Evolutionary conservation across 1,140 invertebrate species (phyloP), one percentile per base, ranked within the genome.

Genomic region (Drosophila melanica): DNA sequence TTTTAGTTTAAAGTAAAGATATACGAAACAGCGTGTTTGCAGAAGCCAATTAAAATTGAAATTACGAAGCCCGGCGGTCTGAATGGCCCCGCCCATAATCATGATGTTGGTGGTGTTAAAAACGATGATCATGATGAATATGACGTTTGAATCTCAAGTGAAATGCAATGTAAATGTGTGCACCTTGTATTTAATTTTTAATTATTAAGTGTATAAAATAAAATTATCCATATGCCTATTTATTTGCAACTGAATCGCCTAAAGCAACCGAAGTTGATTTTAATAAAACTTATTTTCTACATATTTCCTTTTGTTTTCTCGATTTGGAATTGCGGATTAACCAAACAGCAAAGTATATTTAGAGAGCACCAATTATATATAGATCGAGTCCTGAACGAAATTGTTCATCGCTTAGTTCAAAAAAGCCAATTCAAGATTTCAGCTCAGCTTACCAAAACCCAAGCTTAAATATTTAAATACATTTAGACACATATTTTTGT

Each of bases 1-100:
- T 85, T 87, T 87, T 87, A 87, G 82, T 87, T 87, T 39, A 87
- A 87, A 81, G 79, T 87, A 68, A 81, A 89, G 54, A 89, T 87
- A 79, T 87, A 87, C 60, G 82, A 87, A 82, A 84, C 76, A 30
- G 73, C 81, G 84, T 47, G 79, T 75, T 76, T 87, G 76, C 84
- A 89, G 59, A 84, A 45, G 65, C 76, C 82, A 39, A 68, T 71
- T 79, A 79, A 50, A 69, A 89, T 87, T 63, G 35, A 77, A 47
- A 84, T 87, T 48, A 44, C 45, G 37, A 69, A 69, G 62, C 62
- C 73, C 27, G 35, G 23, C 66, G 33, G 48, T 27, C 27, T 27
- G 7, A 10, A 30, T 16, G 10, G 37, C 39, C 42, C 41, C 10
- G 53, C 4, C 16, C 27, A n/a, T 18, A 37, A 51, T 53, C 23